Conservation (phyloP, 2,888 invertebrate genomes). For the Drosophila affinis region DNA sequence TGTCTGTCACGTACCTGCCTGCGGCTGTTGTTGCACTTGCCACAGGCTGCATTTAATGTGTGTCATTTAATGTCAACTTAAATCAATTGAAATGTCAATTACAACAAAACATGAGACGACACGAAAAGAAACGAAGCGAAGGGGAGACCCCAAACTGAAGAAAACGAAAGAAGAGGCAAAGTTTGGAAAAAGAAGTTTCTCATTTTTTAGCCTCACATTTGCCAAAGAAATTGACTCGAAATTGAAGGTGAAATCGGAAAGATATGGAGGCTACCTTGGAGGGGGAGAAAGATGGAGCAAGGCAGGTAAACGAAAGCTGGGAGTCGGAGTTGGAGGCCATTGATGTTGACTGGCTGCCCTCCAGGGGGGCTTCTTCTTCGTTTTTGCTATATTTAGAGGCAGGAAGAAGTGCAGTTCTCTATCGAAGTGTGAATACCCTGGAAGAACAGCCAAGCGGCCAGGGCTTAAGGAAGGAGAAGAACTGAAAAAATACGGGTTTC, state of each 20-base stretch:
- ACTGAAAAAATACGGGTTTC: too few relatives aligned
- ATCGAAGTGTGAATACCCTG: not conserved
- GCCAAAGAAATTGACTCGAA: conserved; percentile 60
- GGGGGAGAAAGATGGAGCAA: not conserved
- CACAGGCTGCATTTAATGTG: conserved; percentile 57
- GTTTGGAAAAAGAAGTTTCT: conserved; percentile 23
- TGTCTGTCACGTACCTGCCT: conserved; percentile 16
- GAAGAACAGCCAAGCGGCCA: not conserved
- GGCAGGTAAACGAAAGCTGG: not conserved
- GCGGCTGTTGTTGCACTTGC: not conserved
- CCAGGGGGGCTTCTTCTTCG: conserved; percentile 6
- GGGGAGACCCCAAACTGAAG: conserved; percentile 27
- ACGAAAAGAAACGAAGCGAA: conserved; percentile 24
- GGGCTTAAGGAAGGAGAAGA: too few relatives aligned
- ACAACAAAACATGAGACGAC: conserved; percentile 65
- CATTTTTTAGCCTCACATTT: conserved; percentile 41
- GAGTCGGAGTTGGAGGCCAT: not conserved
- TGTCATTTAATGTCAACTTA: conserved; percentile 74
- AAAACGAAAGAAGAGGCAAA: conserved; percentile 28
- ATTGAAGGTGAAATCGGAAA: conserved; percentile 63
- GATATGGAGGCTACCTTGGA: not conserved
- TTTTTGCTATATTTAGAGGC: conserved; percentile 55
- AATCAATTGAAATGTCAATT: conserved; percentile 76
- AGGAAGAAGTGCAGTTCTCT: not conserved
- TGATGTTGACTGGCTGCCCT: conserved; percentile 15